These are phyloP conservation scores for Champsocephalus esox DNA, from an alignment of 2,797 vertebrate species.

Conservation along the genomic window DNA sequence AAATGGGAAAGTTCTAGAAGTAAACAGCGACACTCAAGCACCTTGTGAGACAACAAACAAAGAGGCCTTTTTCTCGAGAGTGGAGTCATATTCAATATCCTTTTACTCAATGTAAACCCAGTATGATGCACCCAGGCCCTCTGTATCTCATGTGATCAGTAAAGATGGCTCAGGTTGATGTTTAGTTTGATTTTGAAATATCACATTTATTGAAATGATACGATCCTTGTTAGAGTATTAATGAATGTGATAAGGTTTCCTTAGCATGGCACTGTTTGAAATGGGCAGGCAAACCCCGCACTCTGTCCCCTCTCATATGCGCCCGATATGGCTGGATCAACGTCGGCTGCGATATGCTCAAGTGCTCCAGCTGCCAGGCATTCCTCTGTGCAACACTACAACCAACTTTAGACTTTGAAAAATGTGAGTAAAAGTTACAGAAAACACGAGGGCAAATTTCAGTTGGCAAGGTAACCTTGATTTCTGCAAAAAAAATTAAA, in stretches of 20 bases:
- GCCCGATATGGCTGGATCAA: constrained; percentile 94
- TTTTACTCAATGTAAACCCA: constrained; percentile 69
- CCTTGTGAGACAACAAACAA: constrained; percentile 90
- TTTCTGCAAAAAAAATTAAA: constrained; percentile 21
- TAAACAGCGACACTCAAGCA: constrained; percentile 76
- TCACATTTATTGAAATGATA: background rate
- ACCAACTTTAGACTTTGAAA: constrained; percentile 87
- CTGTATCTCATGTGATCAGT: background rate
- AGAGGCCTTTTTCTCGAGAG: constrained; percentile 92
- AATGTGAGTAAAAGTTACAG: constrained; percentile 84
- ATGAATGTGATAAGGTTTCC: constrained; percentile 56
- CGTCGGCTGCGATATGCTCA: constrained; percentile 91
- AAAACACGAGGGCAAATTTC: constrained; percentile 2
- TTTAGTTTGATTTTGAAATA: background rate
- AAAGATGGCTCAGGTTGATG: background rate
- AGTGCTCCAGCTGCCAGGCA: constrained; percentile 95
- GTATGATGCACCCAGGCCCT: background rate
- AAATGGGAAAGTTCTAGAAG: constrained; percentile 67
- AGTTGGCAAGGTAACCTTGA: constrained; percentile 13
- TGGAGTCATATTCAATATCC: constrained; percentile 97
- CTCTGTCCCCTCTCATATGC: constrained; percentile 91
- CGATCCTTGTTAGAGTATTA: background rate
- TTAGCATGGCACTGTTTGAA: constrained; percentile 89
- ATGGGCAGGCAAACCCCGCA: constrained; percentile 91
- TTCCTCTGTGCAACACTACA: constrained; percentile 93